Percentiles rank a stretch among this genome's conserved stretches.
Conservation (phyloP, 2,113 vertebrate genomes). For the Sapajus apella region DNA sequence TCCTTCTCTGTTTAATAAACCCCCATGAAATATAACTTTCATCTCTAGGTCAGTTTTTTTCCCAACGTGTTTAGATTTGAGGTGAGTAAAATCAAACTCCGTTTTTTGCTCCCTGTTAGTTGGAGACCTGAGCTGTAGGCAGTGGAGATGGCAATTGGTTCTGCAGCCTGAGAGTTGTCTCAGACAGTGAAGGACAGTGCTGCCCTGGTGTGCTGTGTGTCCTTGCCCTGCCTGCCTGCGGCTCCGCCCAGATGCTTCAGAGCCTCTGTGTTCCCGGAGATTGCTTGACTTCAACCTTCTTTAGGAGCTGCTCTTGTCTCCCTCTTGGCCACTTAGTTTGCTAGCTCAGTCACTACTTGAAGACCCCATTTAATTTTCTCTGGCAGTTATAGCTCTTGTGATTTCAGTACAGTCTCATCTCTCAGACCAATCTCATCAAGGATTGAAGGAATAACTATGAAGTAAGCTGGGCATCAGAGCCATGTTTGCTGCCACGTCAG, state of each 20-base stretch:
- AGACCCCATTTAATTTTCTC: constrained; percentile 64
- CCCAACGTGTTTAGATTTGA: constrained; percentile 8
- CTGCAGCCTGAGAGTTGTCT: background rate
- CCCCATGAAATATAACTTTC: background rate
- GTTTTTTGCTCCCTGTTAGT: background rate
- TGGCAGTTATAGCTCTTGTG: constrained; percentile 54
- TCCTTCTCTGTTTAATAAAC: constrained; percentile 37
- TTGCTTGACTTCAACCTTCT: background rate
- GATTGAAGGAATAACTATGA: constrained; percentile 46
- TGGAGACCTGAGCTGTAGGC: background rate
- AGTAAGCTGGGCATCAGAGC: constrained; percentile 49
- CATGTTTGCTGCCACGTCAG: constrained; percentile 37
- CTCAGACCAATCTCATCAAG: constrained; percentile 48
- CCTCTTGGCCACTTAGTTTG: constrained; percentile 44
- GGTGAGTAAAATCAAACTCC: background rate
- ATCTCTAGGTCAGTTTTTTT: background rate
- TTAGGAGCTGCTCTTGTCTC: constrained; percentile 19
- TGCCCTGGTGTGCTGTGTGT: background rate
- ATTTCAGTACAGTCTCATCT: constrained; percentile 57
- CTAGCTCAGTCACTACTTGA: constrained; percentile 57
- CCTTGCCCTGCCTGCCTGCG: background rate
- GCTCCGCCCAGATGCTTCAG: constrained; percentile 1
- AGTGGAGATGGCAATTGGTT: background rate
- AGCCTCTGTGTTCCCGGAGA: background rate
- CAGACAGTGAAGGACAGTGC: background rate